Evolutionary conservation across 2,797 vertebrate genomes (phyloP).

Genomic region (Micrastur ruficollis): DNA sequence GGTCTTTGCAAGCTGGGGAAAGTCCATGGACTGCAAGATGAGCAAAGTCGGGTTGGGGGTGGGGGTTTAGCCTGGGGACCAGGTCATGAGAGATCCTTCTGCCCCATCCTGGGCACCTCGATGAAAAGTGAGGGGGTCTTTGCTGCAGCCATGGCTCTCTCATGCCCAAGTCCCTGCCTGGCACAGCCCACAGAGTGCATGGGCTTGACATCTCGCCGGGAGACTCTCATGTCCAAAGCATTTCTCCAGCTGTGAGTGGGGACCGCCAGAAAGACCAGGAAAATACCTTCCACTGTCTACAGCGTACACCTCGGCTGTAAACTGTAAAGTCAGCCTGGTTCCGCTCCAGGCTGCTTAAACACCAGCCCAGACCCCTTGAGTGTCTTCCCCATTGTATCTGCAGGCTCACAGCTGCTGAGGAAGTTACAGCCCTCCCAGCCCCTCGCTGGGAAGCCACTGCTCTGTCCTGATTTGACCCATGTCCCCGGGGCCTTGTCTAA

Average conservation of each 20-base stretch:
- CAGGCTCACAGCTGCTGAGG: constrained; percentile 26
- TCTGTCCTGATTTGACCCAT: constrained; percentile 17
- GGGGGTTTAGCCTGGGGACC: background rate
- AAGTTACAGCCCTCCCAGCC: background rate
- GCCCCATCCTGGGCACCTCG: background rate
- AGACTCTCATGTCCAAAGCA: fast-evolving
- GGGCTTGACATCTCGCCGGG: background rate
- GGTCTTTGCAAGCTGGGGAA: background rate
- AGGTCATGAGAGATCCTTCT: background rate
- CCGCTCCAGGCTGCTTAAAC: background rate
- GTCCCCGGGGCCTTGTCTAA: background rate
- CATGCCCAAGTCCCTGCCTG: fast-evolving
- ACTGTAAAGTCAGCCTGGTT: background rate
- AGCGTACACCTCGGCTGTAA: background rate
- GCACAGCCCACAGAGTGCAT: background rate
- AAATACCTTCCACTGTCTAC: constrained; percentile 17
- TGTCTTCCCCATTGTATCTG: background rate
- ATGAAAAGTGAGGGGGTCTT: background rate
- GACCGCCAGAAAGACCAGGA: background rate
- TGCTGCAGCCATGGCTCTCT: background rate
- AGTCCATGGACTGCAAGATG: background rate
- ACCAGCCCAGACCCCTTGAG: background rate
- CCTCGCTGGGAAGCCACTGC: background rate
- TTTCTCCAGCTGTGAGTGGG: constrained; percentile 21
- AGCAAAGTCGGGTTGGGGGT: fast-evolving